phyloP scores from a whole-genome alignment of 2,113 vertebrate species.

The Scolopax mira region DNA sequence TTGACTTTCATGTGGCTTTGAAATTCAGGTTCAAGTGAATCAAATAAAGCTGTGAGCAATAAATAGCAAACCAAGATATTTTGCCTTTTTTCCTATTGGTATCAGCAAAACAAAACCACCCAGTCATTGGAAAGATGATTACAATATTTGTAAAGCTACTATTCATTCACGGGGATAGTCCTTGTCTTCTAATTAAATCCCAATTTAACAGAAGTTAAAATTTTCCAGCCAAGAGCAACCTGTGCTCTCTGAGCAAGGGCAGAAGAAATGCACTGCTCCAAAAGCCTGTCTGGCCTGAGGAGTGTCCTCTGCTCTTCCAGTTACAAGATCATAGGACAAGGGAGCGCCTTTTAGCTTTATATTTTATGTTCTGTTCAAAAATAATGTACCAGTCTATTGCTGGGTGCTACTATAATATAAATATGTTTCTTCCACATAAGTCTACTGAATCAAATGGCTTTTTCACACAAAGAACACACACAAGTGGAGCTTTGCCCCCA shows the following conservation, averaged over 20 bases:
- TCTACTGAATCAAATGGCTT: fast-evolving
- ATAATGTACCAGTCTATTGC: fast-evolving
- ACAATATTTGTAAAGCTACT: not conserved
- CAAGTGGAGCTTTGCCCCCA: fast-evolving
- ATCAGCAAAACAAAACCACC: not conserved
- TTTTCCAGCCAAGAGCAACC: not conserved
- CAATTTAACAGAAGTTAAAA: not conserved
- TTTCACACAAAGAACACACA: too few relatives aligned
- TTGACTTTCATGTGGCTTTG: not conserved
- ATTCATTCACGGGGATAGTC: not conserved
- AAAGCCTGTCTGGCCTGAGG: fast-evolving
- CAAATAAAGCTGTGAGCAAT: not conserved
- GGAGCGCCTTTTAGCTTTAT: not conserved
- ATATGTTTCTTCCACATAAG: fast-evolving
- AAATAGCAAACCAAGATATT: not conserved
- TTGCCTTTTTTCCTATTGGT: not conserved
- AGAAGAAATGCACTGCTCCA: not conserved
- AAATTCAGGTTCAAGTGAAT: not conserved
- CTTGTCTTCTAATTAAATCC: not conserved
- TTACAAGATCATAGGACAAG: not conserved
- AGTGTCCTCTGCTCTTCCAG: not conserved
- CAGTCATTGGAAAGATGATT: not conserved
- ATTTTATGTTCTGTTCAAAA: not conserved
- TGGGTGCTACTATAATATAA: not conserved
- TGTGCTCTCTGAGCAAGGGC: not conserved